Base-by-base conservation (phyloP, 2,888 invertebrate species). In the Nysson spinosus region DNA sequence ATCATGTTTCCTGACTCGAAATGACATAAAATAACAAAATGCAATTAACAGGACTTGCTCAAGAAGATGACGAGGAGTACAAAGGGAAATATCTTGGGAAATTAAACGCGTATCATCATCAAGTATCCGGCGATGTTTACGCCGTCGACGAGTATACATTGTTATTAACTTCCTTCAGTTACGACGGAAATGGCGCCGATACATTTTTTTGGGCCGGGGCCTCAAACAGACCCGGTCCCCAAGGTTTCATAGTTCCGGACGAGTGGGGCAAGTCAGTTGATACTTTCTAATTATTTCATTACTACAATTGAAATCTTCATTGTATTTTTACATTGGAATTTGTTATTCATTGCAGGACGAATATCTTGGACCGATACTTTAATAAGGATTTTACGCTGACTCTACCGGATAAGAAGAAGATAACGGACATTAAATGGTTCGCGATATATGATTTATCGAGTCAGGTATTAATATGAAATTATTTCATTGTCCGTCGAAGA, bases 131-230 rank as follows among this genome's bases (percentile, higher is more conserved):
- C 3, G 94, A 95, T 74, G 93, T 97, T 55, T 96, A 95, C 86
- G 96, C 96, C 0, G 95, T 96, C 1, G 94, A 97, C 83, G 94
- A 95, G 79, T 94, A 91, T 85, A 96, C 95, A 0, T 88, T 97
- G 47, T 88, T 96, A 6, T 85, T 97, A 61, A 92, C 92, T 14
- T 91, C 92, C 68, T 96, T 97, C 83, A 95, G 92, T 84, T 97
- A 97, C 77, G 96, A 97, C 84, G 97, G 96, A 32, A 94, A 94
- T 37, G 96, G 96, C 0, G 94, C 93, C 6, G 97, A 97, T 83
- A 94, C 96, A 1, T 97, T 95, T 88, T 97, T 97, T 88, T 97
- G 96, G 96, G 94, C 96, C 0, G 97, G 97, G n/a, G 93, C 95
- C 24, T 90, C 94, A 0, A 94, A 93, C 79, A 89, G 96, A 14